Evolutionary conservation across 2,888 invertebrate species (phyloP).

Genomic region (Protophormia terraenovae): DNA sequence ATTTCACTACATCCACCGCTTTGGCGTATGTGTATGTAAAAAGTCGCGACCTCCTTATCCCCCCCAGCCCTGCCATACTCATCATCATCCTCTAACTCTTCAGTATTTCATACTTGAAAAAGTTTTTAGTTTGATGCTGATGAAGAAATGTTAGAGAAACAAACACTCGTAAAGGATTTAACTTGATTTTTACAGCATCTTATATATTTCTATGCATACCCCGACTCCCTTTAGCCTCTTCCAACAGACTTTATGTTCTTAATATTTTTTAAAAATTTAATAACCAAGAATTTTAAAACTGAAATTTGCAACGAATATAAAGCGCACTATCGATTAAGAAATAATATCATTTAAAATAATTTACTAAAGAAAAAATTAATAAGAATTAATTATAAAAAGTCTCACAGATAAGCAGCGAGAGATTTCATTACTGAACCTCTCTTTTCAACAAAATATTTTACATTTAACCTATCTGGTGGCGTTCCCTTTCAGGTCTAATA

Average conservation of each 20-base stretch:
- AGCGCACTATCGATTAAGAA: background rate
- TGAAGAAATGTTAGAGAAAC: slow-evolving; percentile 31
- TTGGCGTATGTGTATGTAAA: slow-evolving; percentile 12
- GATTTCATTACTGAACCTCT: too few relatives aligned
- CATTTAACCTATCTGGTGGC: too few relatives aligned
- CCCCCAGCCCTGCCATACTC: background rate
- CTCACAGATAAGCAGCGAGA: too few relatives aligned
- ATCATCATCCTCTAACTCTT: too few relatives aligned
- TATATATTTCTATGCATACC: slow-evolving; percentile 27
- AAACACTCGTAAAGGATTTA: slow-evolving; percentile 68
- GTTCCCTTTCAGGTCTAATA: background rate
- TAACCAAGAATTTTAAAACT: background rate
- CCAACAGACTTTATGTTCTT: background rate
- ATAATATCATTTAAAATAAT: too few relatives aligned
- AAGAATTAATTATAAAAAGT: background rate
- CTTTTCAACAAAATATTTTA: too few relatives aligned
- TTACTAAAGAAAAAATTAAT: background rate
- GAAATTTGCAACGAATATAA: background rate
- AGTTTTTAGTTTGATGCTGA: slow-evolving; percentile 21
- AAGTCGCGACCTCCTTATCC: slow-evolving; percentile 41
- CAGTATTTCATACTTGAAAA: slow-evolving; percentile 20
- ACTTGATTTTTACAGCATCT: slow-evolving; percentile 62
- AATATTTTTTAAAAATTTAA: background rate
- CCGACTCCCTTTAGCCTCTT: background rate
- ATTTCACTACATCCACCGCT: slow-evolving; percentile 13